Base-by-base conservation (phyloP, 2,888 invertebrate species). In the Caenorhabditis virilis region DNA sequence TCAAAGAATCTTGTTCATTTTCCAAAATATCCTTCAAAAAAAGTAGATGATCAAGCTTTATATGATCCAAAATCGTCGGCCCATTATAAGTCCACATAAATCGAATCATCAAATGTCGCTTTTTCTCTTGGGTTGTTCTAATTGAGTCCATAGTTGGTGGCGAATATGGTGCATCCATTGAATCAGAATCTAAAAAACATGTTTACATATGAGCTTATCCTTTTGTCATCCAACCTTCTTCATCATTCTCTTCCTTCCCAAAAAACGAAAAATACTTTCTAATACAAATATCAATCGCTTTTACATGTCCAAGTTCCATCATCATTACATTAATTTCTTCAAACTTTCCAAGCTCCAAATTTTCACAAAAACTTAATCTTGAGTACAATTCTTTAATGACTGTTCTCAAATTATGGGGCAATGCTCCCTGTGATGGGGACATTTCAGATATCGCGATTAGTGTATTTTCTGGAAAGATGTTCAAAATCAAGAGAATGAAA, bases 21-120 rank as follows among this genome's bases (percentile, higher is more conserved):
- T 23, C 9, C 16, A 54, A 7, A 16, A 22, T 30, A 23, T 30
- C 39, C 18, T 45, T 20, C 4, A 63, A 41, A 0, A 33, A 25
- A 16, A 49, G 49, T 18, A 63, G 41, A 9, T 63, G 47, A 13
- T 54, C 50, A 23, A 63, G 45, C 39, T 50, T 61, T 39, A 36
- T 49, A 38, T 18, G 22, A 33, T 43, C 48, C 30, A 50, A 22
- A 11, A 50, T n/a, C 4, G 26, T 50, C 1, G 54, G 42, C 9
- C 58, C 46, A 0, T 45, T 26, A 23, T 63, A 58, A 18, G 57
- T 58, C 63, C 63, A 63, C 41, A 50, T 35, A 35, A 63, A 63
- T 42, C 63, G 16, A 1, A 63, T 13, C 25, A 23, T n/a, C 3
- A 56, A 20, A 23, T 6, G 4, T 1, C 30, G 45, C 16, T 1